Percentiles rank a stretch among this genome's conserved stretches.
These are phyloP conservation scores for Phrynocephalus vlangalii DNA, from an alignment of 2,797 vertebrate genomes.

Conservation along the genomic window DNA sequence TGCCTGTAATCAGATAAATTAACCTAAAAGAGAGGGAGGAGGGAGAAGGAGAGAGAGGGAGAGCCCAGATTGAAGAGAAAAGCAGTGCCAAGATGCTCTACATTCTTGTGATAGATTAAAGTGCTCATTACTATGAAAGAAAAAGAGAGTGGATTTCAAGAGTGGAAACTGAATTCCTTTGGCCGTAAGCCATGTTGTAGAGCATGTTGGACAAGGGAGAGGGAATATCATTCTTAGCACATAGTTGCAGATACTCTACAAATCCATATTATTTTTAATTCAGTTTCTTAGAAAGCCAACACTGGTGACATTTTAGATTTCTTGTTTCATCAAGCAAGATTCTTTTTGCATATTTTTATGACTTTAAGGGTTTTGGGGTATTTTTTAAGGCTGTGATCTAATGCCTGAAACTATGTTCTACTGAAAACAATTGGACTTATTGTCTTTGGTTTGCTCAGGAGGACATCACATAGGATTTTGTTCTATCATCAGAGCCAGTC, in stretches of 20 bases:
- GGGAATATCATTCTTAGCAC: rapidly evolving
- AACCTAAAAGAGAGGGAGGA: conserved; percentile 75
- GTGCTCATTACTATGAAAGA: conserved; percentile 67
- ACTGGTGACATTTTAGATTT: conserved; percentile 25
- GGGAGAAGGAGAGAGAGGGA: conserved; percentile 57
- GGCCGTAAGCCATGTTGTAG: conserved; percentile 49
- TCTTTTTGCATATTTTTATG: conserved; percentile 30
- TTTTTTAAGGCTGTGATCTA: not conserved
- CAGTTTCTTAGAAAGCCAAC: conserved; percentile 2
- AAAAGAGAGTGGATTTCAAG: conserved; percentile 56
- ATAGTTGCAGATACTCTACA: not conserved
- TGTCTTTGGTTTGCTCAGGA: not conserved
- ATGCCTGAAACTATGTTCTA: not conserved
- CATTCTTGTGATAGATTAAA: conserved; percentile 74
- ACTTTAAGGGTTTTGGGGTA: conserved; percentile 42
- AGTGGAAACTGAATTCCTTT: conserved; percentile 62
- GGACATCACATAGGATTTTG: not conserved
- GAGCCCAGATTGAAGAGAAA: conserved; percentile 70
- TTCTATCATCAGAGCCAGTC: not conserved
- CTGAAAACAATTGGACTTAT: not conserved
- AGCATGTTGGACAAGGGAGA: not conserved
- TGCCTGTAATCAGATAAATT: conserved; percentile 85
- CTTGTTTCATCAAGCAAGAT: conserved; percentile 20
- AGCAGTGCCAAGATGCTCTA: conserved; percentile 70
- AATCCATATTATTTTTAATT: conserved; percentile 1